A percentile compares a stretch with the other conserved stretches of the same genome.
Conservation (phyloP, 2,113 vertebrate genomes). For the Dendropsophus ebraccatus region DNA sequence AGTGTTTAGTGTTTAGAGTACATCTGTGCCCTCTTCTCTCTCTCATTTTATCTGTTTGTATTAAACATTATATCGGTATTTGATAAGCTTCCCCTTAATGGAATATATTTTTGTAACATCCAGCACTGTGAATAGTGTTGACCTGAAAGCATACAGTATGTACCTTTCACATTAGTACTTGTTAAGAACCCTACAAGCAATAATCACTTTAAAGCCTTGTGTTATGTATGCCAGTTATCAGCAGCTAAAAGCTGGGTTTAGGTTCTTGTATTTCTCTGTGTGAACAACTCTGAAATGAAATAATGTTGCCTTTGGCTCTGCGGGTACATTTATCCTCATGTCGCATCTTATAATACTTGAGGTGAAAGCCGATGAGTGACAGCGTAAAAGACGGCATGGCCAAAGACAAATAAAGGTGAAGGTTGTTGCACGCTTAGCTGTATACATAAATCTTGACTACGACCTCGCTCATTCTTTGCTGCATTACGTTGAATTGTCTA, state of each 20-base stretch:
- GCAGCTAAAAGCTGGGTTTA: neutral
- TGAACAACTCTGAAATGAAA: constrained; percentile 16
- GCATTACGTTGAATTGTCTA: neutral
- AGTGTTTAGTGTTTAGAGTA: too few relatives aligned
- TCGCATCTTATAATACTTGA: neutral
- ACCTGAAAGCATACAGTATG: neutral
- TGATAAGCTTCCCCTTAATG: neutral
- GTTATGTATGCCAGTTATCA: neutral
- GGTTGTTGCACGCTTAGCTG: constrained; percentile 16
- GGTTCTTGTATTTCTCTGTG: neutral
- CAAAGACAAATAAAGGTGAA: constrained; percentile 18
- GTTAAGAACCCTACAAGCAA: neutral
- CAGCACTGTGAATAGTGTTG: neutral
- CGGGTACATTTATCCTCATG: neutral
- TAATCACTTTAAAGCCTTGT: neutral
- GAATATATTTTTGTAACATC: neutral
- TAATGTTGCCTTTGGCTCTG: constrained; percentile 9
- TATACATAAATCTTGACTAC: constrained; percentile 5
- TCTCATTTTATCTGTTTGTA: too few relatives aligned
- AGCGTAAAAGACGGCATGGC: constrained; percentile 5
- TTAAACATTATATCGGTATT: too few relatives aligned
- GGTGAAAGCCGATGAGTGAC: constrained; percentile 27
- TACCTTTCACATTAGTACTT: neutral
- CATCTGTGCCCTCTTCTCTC: too few relatives aligned
- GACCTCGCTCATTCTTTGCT: neutral